phyloP scores from a whole-genome alignment of 30 jellyfish, hydroid and myxozoan species.

The Chrysaora quinquecirrha region DNA sequence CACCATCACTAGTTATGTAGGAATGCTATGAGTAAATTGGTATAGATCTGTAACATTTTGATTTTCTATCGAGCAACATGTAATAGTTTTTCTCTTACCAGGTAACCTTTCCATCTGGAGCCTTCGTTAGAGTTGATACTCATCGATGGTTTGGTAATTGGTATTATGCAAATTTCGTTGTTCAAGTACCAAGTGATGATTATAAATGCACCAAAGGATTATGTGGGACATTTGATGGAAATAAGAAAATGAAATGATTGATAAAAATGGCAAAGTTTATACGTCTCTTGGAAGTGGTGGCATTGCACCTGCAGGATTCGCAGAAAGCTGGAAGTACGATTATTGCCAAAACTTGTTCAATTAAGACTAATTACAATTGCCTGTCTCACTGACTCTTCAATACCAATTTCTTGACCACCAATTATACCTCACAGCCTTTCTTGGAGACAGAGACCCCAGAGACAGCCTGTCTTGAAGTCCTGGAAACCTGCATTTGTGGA shows the following conservation, averaged over 20 bases:
- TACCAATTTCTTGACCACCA: too few species aligned
- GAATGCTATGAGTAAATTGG: too few species aligned
- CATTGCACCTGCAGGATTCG: conserved; percentile 59
- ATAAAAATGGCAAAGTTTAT: conserved; percentile 53
- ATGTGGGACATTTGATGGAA: conserved; percentile 87
- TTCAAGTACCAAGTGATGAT: conserved; percentile 88
- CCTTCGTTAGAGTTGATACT: conserved; percentile 68
- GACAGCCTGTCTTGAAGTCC: neutral
- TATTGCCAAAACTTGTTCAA: neutral
- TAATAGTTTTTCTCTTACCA: neutral
- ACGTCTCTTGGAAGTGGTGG: conserved; percentile 16
- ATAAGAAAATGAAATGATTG: conserved; percentile 59
- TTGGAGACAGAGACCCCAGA: neutral
- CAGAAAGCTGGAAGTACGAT: conserved; percentile 91
- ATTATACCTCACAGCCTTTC: neutral
- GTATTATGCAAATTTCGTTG: conserved; percentile 77
- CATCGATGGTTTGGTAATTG: conserved; percentile 61
- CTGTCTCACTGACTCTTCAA: conserved; percentile 3
- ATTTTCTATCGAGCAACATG: too few species aligned
- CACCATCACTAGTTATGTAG: too few species aligned
- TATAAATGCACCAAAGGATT: conserved; percentile 72
- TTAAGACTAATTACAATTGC: too few species aligned
- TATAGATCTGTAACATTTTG: too few species aligned
- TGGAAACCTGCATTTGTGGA: neutral
- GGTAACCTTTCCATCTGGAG: conserved; percentile 93